Base-by-base conservation (phyloP, 2,888 invertebrate species). In the Hirtodrosophila confusa region DNA sequence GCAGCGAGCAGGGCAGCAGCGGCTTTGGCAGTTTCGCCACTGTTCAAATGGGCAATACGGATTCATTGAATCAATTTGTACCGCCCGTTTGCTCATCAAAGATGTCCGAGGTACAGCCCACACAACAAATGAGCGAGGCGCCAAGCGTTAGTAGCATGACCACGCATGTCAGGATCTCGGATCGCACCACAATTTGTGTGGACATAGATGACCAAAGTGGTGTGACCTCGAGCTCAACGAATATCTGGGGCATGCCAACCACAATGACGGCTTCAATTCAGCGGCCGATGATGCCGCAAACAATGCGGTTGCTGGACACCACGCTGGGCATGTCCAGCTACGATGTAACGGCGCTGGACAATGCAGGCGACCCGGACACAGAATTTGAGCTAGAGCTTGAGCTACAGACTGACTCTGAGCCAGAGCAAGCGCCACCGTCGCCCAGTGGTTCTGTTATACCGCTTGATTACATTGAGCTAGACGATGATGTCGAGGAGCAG, bases 251-350 rank as follows among this genome's bases (percentile, higher is more conserved):
- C 17, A 41, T 31, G 41, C 53, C 53, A 9, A 27, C 51, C 3
- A 5, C 31, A 1, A 4, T 11, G 33, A 6, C 29, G 7, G 1
- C 7, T 4, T 23, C 39, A 17, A 17, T 17, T 17, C 17, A 17
- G 17, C 17, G 17, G 17, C 17, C 17, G 17, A 17, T 17, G 17
- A 17, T 17, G 40, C 10, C 11, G 7, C 64, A 44, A 3, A 39
- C 36, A 0, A 37, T 44, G 0, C 73, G 67, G 23, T 53, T 74
- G 57, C 31, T 90, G 23, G 90, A 90, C 53, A 89, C 90, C 1
- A 90, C 90, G 1, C 68, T 90, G 43, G 85, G 80, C 23, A 90
- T 90, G 90, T 88, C 88, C 47, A 76, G 78, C n/a, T 90, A 88
- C 40, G 90, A 90, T 17, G 57, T 86, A 23, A 78, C 88, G 0